Evolutionary conservation across 2,888 invertebrate genomes (phyloP).

Genomic region (Drosophila anomalata): DNA sequence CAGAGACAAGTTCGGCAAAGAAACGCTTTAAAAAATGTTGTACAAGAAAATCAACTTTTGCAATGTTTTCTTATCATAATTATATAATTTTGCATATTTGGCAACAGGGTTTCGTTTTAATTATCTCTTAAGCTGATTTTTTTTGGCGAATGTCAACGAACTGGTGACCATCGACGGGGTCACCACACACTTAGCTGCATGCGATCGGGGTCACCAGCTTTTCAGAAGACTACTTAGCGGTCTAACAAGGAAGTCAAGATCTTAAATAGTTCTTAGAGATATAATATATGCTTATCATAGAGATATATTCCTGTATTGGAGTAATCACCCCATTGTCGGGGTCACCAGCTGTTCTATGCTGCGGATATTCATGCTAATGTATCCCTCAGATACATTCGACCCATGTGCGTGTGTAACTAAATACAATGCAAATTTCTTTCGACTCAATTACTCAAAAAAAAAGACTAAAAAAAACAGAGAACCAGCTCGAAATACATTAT

Average conservation of each 20-base stretch:
- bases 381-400: conserved; percentile 9
- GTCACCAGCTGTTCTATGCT: conserved; percentile 21
- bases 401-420: conserved; percentile 77
- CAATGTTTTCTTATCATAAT: conserved; percentile 2
- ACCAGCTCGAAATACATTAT: conserved; percentile 62
- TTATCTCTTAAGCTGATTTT: background rate
- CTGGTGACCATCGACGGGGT: conserved; percentile 15
- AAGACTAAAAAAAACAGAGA: conserved; percentile 23
- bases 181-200: background rate
- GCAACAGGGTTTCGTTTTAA: background rate
- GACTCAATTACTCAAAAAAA: conserved; percentile 56
- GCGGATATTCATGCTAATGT: conserved; percentile 36
- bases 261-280: background rate
- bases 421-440: conserved; percentile 75
- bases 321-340: background rate
- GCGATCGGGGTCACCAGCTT: background rate
- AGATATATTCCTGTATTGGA: background rate
- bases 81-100: background rate
- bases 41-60: background rate
- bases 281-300: too few relatives aligned
- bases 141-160: conserved; percentile 21
- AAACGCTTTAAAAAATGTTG: background rate
- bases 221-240: background rate
- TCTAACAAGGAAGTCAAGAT: background rate
- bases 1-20: background rate